Percentiles rank a stretch among this genome's conserved stretches.
Conservation (phyloP, 2,888 invertebrate genomes). For the Panzeria rudis region DNA sequence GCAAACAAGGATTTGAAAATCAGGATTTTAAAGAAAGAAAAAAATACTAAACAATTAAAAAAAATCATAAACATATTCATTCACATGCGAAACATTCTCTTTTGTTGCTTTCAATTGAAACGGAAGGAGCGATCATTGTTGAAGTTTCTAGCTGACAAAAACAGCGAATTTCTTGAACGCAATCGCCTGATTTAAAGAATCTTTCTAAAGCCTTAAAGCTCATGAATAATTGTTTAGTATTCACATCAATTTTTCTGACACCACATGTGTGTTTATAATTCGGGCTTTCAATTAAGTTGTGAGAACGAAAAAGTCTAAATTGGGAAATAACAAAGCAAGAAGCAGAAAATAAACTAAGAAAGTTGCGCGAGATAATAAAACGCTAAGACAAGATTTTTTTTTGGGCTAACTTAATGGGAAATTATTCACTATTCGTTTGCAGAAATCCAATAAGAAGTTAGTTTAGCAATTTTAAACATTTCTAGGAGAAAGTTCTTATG, state of each 20-base stretch:
- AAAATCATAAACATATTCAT: slow-evolving; percentile 9
- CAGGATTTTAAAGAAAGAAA: slow-evolving; percentile 41
- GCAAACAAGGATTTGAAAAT: slow-evolving; percentile 60
- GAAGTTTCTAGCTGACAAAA: slow-evolving; percentile 70
- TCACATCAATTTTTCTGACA: background rate
- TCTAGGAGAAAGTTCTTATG: no score
- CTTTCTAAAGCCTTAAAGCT: slow-evolving; percentile 17
- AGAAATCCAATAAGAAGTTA: no score
- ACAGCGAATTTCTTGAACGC: slow-evolving; percentile 51
- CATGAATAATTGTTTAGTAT: background rate
- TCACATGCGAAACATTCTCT: slow-evolving; percentile 30
- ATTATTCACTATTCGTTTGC: no score
- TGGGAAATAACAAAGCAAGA: background rate
- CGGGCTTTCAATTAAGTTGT: slow-evolving; percentile 3
- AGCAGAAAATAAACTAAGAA: background rate
- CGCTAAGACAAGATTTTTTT: background rate
- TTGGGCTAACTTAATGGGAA: no score
- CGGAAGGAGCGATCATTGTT: slow-evolving; percentile 74
- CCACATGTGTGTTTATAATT: slow-evolving; percentile 23
- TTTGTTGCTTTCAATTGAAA: slow-evolving; percentile 60
- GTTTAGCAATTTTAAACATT: no score
- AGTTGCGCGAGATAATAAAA: background rate
- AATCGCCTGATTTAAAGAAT: slow-evolving; percentile 17
- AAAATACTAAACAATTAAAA: slow-evolving; percentile 36
- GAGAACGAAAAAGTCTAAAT: slow-evolving; percentile 23